Percentiles rank a stretch among this genome's conserved stretches.
These are phyloP conservation scores for Seira sanloemensis DNA, from an alignment of 2,888 invertebrate genomes.

Conservation along the genomic window DNA sequence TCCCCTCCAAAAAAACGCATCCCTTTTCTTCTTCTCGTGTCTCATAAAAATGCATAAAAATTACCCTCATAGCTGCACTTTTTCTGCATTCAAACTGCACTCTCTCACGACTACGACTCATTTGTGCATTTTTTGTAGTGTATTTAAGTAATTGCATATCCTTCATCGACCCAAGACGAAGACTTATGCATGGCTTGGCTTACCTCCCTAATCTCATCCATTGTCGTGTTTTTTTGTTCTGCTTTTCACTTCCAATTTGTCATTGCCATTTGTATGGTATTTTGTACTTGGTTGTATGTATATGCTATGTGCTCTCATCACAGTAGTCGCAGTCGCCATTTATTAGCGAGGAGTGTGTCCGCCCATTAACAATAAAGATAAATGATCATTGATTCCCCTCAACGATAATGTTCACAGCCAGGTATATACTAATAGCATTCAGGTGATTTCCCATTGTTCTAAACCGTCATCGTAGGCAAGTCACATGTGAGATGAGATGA, in stretches of 20 bases:
- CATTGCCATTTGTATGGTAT: constrained; percentile 12
- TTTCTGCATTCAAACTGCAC: not conserved
- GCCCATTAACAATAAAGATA: not conserved
- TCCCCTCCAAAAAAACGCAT: no score
- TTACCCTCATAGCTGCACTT: not conserved
- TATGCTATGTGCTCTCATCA: not conserved
- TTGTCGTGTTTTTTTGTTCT: constrained; percentile 25
- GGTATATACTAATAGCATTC: no score
- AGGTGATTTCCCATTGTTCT: not conserved
- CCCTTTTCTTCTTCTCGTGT: no score
- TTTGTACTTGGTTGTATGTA: not conserved
- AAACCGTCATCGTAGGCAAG: no score
- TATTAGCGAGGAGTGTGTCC: not conserved
- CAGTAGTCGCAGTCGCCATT: not conserved
- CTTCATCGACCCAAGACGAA: not conserved
- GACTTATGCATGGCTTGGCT: no score
- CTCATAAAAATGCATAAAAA: not conserved
- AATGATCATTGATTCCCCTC: not conserved
- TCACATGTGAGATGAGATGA: not conserved
- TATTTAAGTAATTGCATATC: constrained; percentile 12
- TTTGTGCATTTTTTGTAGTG: not conserved
- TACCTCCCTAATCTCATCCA: constrained; percentile 16
- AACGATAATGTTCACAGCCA: not conserved
- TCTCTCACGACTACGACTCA: not conserved
- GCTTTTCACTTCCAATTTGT: constrained; percentile 26